These are phyloP conservation scores for Xestia rhomboidea DNA, from an alignment of 2,888 invertebrate species.

Conservation along the genomic window DNA sequence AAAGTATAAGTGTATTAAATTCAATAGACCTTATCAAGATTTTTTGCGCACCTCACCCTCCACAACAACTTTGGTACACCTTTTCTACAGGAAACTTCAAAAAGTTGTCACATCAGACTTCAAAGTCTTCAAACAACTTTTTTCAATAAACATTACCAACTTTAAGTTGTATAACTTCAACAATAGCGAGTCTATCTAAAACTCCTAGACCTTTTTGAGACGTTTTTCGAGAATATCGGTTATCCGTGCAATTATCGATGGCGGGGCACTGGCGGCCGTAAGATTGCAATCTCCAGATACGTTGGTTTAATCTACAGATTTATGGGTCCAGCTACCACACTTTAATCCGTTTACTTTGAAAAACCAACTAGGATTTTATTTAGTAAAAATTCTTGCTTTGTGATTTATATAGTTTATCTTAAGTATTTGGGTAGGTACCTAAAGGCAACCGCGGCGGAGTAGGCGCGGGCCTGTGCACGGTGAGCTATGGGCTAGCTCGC, in stretches of 20 bases:
- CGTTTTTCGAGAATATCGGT: slow-evolving; percentile 81
- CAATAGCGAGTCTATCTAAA: slow-evolving; percentile 67
- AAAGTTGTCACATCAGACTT: slow-evolving; percentile 39
- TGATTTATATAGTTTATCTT: slow-evolving; percentile 25
- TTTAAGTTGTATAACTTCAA: slow-evolving; percentile 59
- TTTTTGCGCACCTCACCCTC: not conserved
- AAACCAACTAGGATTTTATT: slow-evolving; percentile 73
- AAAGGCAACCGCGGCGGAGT: not conserved
- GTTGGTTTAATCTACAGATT: slow-evolving; percentile 88
- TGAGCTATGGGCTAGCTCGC: too few species aligned
- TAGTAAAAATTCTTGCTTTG: slow-evolving; percentile 40
- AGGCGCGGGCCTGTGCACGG: too few species aligned
- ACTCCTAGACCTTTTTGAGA: slow-evolving; percentile 72
- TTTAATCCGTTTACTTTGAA: slow-evolving; percentile 83
- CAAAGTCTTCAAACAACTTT: slow-evolving; percentile 44
- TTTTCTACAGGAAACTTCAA: slow-evolving; percentile 30
- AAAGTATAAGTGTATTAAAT: not conserved
- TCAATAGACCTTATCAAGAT: not conserved
- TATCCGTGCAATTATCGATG: slow-evolving; percentile 87
- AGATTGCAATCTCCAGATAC: slow-evolving; percentile 87
- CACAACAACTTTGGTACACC: not conserved
- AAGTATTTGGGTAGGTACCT: not conserved
- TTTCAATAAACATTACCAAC: slow-evolving; percentile 53
- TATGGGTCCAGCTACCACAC: slow-evolving; percentile 83
- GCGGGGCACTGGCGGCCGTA: slow-evolving; percentile 78